Evolutionary conservation across 2,113 vertebrate genomes (phyloP).

Genomic region (Mesoclemmys tuberculata): DNA sequence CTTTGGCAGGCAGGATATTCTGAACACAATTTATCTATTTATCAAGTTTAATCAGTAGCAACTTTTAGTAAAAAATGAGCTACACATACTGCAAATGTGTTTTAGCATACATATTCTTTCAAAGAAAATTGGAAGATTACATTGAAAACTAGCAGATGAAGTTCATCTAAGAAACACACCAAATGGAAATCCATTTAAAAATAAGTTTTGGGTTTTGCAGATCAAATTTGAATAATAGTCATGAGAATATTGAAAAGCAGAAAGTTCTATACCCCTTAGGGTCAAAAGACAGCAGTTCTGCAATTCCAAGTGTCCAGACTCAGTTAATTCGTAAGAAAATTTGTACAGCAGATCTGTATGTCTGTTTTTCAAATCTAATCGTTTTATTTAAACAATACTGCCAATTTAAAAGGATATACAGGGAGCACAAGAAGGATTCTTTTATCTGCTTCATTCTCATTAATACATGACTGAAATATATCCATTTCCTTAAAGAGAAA

Average conservation of each 20-base stretch:
- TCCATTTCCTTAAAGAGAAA: neutral
- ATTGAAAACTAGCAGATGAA: fast-evolving
- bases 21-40: constrained; percentile 15
- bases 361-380: neutral
- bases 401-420: neutral
- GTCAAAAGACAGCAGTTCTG: neutral
- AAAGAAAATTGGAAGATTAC: neutral
- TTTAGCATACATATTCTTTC: neutral
- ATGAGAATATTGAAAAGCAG: neutral
- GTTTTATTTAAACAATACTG: neutral
- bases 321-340: neutral
- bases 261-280: neutral
- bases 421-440: neutral
- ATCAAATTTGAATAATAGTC: neutral
- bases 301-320: neutral
- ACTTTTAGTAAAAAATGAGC: neutral
- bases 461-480: neutral
- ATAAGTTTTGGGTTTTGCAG: neutral
- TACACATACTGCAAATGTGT: neutral
- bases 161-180: neutral
- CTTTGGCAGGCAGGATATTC: neutral
- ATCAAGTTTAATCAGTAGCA: neutral
- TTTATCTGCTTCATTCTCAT: neutral
- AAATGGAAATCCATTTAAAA: neutral
- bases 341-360: neutral